A percentile compares a stretch with the other conserved stretches of the same genome.
Conservation (phyloP, 2,888 invertebrate species). For the Polydrusus tereticollis region DNA sequence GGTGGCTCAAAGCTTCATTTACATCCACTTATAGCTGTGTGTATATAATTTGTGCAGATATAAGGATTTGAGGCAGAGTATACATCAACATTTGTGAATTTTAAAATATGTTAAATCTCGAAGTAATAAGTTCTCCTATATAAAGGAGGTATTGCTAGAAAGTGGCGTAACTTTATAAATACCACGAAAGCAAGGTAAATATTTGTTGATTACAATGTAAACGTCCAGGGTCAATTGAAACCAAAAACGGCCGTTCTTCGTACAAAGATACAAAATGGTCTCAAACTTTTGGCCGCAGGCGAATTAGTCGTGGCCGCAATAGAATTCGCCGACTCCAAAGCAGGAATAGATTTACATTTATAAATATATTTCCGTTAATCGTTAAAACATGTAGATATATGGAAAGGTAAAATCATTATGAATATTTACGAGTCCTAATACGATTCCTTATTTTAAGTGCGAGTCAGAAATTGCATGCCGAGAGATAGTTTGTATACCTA, state of each 20-base stretch:
- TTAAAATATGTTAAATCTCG: neutral
- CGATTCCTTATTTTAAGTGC: neutral
- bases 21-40: constrained; percentile 7
- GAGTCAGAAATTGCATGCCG: no score
- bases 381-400: constrained; percentile 3
- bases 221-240: neutral
- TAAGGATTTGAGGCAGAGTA: neutral
- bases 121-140: neutral
- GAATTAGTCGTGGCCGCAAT: constrained; percentile 2
- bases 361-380: constrained; percentile 18
- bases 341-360: constrained; percentile 29
- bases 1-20: constrained; percentile 11
- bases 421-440: neutral
- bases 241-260: neutral
- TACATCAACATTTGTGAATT: neutral
- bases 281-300: neutral
- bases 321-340: neutral
- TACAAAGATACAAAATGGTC: constrained; percentile 7
- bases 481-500: no score
- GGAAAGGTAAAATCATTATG: neutral
- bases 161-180: neutral
- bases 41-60: constrained; percentile 15
- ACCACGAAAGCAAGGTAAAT: neutral
- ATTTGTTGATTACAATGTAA: neutral
- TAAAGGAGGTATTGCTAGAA: neutral